phyloP scores from a whole-genome alignment of 2,797 vertebrate species.

The Enteromius paludinosus region DNA sequence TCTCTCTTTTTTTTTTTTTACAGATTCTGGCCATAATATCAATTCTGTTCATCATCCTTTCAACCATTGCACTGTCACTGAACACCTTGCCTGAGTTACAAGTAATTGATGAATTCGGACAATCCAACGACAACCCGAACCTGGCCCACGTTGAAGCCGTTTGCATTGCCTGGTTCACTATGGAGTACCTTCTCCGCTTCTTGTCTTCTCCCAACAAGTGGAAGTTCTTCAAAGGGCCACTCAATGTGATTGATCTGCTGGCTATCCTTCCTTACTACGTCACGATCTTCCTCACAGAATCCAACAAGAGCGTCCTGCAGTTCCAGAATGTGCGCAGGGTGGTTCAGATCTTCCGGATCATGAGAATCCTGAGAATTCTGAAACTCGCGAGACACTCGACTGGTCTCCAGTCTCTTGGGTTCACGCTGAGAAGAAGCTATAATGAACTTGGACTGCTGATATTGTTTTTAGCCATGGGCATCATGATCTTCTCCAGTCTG shows the following conservation, averaged over 20 bases:
- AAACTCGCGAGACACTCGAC: conserved; percentile 97
- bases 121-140: conserved; percentile 93
- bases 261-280: conserved; percentile 97
- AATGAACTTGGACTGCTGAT: conserved; percentile 96
- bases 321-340: conserved; percentile 97
- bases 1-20: conserved; percentile 74
- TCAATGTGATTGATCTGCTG: conserved; percentile 96
- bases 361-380: conserved; percentile 96
- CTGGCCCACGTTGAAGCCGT: conserved; percentile 95
- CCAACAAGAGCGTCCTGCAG: conserved; percentile 96
- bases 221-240: conserved; percentile 97
- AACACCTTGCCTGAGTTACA: conserved; percentile 98
- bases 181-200: conserved; percentile 97
- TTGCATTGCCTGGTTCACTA: conserved; percentile 99
- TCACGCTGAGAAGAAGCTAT: conserved; percentile 94
- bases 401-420: conserved; percentile 95
- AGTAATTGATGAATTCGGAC: conserved; percentile 92
- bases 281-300: conserved; percentile 97
- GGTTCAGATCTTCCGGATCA: conserved; percentile 98
- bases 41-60: conserved; percentile 96
- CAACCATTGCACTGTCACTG: conserved; percentile 96
- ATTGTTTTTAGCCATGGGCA: conserved; percentile 98
- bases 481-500: conserved; percentile 99
- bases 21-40: conserved; percentile 97
- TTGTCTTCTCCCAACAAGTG: conserved; percentile 96